Percentiles rank a stretch among this genome's conserved stretches.
These are phyloP conservation scores for Ischnura elegans DNA, from an alignment of 2,888 invertebrate genomes.

Conservation along the genomic window DNA sequence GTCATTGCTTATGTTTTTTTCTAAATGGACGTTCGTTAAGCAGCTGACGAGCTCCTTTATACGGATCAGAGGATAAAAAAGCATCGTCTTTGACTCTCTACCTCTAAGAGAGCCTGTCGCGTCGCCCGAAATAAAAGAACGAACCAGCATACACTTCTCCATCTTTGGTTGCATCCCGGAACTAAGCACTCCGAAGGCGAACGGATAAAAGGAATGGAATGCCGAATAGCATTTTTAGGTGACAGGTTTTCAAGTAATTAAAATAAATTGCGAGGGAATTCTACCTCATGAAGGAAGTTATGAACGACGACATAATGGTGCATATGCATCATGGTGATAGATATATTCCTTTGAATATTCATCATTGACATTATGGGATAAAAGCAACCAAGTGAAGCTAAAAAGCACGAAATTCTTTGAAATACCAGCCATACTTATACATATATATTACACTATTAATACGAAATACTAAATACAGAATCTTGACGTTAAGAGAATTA, in stretches of 20 bases:
- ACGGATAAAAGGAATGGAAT: neutral
- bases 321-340: neutral
- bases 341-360: neutral
- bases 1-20: conserved; percentile 53
- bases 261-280: conserved; percentile 3
- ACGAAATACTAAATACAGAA: no score
- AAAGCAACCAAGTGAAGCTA: neutral
- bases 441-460: no score
- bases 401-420: no score
- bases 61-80: conserved; percentile 15
- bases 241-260: conserved; percentile 12
- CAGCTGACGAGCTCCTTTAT: conserved; percentile 39
- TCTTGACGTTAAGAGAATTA: no score
- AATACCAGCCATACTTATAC: no score
- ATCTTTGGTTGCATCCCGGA: neutral
- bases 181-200: neutral
- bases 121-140: neutral
- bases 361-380: neutral
- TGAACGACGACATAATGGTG: neutral
- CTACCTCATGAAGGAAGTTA: neutral
- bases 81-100: neutral
- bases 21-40: conserved; percentile 59
- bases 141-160: neutral
- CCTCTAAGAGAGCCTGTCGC: neutral
- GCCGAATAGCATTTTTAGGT: neutral